Percentiles rank a stretch among this genome's conserved stretches.
These are phyloP conservation scores for Tympanuchus pallidicinctus DNA, from an alignment of 2,113 vertebrate genomes.

Conservation along the genomic window DNA sequence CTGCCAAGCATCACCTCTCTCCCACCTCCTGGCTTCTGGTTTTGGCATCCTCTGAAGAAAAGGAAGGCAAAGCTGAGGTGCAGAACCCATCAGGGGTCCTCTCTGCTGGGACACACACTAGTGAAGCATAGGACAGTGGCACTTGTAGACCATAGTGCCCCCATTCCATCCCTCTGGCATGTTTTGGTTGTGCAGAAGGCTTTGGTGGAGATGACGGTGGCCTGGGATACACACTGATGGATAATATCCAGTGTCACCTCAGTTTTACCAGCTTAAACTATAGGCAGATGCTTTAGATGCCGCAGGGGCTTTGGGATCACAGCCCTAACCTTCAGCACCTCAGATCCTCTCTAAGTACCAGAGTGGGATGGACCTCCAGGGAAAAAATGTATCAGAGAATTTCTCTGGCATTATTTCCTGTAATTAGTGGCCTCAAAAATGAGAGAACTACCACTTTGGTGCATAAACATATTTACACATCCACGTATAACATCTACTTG, in stretches of 20 bases:
- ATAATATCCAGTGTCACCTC: not conserved
- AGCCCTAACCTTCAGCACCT: slow-evolving; percentile 37
- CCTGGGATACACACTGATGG: not conserved
- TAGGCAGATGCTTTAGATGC: slow-evolving; percentile 34
- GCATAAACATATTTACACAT: slow-evolving; percentile 46
- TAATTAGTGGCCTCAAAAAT: slow-evolving; percentile 68
- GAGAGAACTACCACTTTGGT: slow-evolving; percentile 58
- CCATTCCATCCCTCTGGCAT: accelerated
- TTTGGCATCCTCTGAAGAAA: not conserved
- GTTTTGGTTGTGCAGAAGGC: not conserved
- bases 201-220: slow-evolving; percentile 11
- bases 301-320: slow-evolving; percentile 39
- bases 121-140: accelerated
- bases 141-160: not conserved
- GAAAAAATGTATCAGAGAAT: slow-evolving; percentile 63
- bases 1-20: accelerated
- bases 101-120: accelerated
- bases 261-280: not conserved
- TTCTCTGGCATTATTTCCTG: slow-evolving; percentile 69
- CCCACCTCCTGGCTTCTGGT: not conserved
- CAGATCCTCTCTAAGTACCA: not conserved
- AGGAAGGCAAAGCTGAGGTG: not conserved
- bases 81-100: not conserved
- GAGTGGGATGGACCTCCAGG: not conserved
- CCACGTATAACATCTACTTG: slow-evolving; percentile 53